Evolutionary conservation across 92 coral and sea anemone genomes (phyloP).

Genomic region (Paragorgia papillata): DNA sequence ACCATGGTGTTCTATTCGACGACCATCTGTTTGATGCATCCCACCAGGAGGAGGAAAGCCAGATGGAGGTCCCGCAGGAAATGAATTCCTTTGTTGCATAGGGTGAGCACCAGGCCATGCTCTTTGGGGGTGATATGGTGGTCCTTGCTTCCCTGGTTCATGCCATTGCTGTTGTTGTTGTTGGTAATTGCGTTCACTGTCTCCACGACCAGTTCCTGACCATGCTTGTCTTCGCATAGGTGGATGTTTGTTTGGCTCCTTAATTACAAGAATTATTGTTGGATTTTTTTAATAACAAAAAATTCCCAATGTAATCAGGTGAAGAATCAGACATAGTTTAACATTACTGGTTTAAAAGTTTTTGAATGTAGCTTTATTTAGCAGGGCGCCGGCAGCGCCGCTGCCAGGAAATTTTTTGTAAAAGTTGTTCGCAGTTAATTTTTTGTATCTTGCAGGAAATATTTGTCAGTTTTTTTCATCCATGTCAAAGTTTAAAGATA

Average conservation of each 20-base stretch:
- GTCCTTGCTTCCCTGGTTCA: constrained; percentile 51
- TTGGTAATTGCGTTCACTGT: constrained; percentile 56
- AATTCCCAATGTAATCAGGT: too few species aligned
- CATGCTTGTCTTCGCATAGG: constrained; percentile 65
- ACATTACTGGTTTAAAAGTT: too few species aligned
- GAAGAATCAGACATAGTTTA: too few species aligned
- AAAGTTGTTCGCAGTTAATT: too few species aligned
- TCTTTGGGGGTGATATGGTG: constrained; percentile 50
- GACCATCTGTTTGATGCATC: constrained; percentile 27
- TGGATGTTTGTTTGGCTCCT: constrained; percentile 52
- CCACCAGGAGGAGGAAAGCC: constrained; percentile 36
- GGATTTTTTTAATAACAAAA: too few species aligned
- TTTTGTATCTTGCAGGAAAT: too few species aligned
- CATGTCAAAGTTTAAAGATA: too few species aligned
- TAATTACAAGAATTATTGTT: not conserved
- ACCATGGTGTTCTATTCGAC: not conserved
- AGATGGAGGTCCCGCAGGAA: constrained; percentile 34
- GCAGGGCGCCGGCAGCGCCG: too few species aligned
- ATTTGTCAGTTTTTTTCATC: too few species aligned
- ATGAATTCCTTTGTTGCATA: constrained; percentile 68
- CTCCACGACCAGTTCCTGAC: constrained; percentile 60
- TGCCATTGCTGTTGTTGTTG: constrained; percentile 58
- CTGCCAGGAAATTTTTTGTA: too few species aligned
- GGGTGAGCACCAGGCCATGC: constrained; percentile 50
- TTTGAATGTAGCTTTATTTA: too few species aligned